Evolutionary conservation across 2,888 invertebrate species (phyloP), one percentile per base, ranked within the genome.

Genomic region (Drosophila cracens): DNA sequence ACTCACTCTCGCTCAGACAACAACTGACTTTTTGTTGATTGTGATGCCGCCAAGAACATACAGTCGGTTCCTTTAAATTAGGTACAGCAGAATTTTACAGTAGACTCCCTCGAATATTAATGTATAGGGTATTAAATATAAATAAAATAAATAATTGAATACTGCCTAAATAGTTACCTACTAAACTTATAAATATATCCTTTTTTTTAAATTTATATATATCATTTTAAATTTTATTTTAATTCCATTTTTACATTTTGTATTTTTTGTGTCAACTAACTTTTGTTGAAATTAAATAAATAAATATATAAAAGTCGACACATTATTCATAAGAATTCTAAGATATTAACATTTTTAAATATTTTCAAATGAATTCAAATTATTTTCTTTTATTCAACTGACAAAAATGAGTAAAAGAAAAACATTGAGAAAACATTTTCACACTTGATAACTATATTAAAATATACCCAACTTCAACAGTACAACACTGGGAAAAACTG

Each of bases 1-100:
- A 53, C 36, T 38, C 33, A 48, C 57, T 57, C 56, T 60, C 52
- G 46, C 59, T 57, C 72, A 43, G 48, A 11, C 48, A 34, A 29
- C 46, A 49, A 33, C 52, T 51, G 66, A 52, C 49, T 38, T 33
- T 43, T 68, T 43, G 25, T n/a, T 68, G 18, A 40, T 66, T 58
- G 72, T 29, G 82, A 54, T 74, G 34, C 49, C 60, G 31, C 51
- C 27, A 57, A 58, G 25, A 29, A 38, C 7, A 36, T 10, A 82
- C 87, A 84, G 72, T 70, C 52, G 10, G 10, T 10, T 68, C 67
- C 29, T 10, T 16, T 4, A 13, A 10, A 60, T 8, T 31, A 27
- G 13, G 29, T 21, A 73, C 29, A 25, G 27, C 7, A 2, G 2
- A 0, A 1, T 18, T 7, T 10, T 21, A 79, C 63, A 72, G 76